These are phyloP conservation scores for human DNA, from an alignment of 2,113 vertebrate genomes.

Conservation along the genomic window DNA sequence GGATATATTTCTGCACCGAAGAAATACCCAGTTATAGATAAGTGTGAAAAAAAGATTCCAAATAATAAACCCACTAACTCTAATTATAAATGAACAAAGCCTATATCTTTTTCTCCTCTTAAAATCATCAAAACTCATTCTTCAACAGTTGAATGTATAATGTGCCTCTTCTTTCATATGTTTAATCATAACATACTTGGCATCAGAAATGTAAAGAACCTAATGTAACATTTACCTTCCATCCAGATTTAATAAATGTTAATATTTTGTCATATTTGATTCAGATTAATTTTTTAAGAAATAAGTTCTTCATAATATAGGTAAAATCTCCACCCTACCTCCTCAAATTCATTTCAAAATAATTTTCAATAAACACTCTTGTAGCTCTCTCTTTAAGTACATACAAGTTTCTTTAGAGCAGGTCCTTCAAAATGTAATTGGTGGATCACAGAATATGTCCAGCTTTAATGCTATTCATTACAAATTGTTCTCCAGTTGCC, in stretches of 20 bases:
- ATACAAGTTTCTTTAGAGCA: background rate
- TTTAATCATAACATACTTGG: background rate
- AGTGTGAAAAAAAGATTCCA: background rate
- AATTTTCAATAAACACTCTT: background rate
- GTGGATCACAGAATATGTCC: background rate
- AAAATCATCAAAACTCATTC: slow-evolving; percentile 36
- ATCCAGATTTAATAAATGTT: background rate
- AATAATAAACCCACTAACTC: background rate
- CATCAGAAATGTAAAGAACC: background rate
- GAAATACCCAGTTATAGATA: background rate
- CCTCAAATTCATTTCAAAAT: background rate
- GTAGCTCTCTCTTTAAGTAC: background rate
- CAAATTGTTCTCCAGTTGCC: background rate
- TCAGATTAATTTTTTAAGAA: slow-evolving; percentile 5
- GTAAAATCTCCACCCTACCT: background rate
- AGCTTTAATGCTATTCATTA: background rate
- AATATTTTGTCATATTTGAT: background rate
- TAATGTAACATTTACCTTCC: background rate
- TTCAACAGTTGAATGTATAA: background rate
- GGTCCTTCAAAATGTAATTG: background rate
- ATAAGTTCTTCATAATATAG: background rate
- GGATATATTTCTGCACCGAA: background rate
- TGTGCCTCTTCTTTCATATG: background rate
- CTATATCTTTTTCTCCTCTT: background rate
- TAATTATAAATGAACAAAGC: background rate